Evolutionary conservation across 2,113 vertebrate species (phyloP).

Genomic region (Cyanistes caeruleus): DNA sequence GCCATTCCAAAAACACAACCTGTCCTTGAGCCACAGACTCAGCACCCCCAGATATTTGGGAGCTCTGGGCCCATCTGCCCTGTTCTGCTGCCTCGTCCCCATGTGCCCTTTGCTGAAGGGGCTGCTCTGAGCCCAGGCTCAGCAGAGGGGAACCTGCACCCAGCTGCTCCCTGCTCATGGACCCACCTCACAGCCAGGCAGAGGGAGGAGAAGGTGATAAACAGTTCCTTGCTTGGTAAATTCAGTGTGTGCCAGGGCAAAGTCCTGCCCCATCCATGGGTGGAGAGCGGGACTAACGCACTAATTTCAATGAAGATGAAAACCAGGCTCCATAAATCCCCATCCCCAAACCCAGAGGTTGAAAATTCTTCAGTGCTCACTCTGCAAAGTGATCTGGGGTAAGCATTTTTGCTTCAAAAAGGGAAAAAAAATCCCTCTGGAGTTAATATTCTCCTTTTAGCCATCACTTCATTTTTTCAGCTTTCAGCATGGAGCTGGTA

Average conservation of each 20-base stretch:
- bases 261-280: neutral
- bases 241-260: neutral
- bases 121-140: neutral
- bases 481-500: slow-evolving; percentile 53
- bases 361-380: neutral
- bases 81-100: neutral
- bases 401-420: neutral
- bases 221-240: neutral
- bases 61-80: neutral
- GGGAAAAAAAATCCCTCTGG: neutral
- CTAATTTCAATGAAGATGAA: neutral
- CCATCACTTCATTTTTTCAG: slow-evolving; percentile 56
- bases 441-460: slow-evolving; percentile 48
- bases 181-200: neutral
- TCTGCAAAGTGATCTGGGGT: neutral
- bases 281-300: neutral
- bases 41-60: neutral
- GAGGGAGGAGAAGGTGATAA: neutral
- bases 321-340: neutral
- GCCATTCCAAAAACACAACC: neutral
- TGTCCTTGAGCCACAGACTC: neutral
- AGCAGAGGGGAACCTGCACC: neutral
- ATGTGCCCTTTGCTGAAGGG: neutral
- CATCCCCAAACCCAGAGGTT: neutral
- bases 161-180: neutral